These are phyloP conservation scores for Centruroides vittatus DNA, from an alignment of 1,140 invertebrate genomes.

Conservation along the genomic window DNA sequence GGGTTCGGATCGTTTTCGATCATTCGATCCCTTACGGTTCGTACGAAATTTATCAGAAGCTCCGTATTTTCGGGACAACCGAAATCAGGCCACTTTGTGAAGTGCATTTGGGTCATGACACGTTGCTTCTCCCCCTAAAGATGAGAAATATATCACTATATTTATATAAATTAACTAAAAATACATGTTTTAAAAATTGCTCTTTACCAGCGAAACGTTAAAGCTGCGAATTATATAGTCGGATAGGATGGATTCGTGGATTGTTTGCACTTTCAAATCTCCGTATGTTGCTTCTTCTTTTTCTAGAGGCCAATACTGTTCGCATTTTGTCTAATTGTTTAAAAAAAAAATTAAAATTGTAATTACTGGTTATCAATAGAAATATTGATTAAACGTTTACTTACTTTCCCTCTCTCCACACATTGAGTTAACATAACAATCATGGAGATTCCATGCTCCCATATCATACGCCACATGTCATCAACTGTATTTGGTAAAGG, in stretches of 20 bases:
- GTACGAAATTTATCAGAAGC: slow-evolving; percentile 27
- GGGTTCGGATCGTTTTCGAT: slow-evolving; percentile 21
- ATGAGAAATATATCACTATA: background rate
- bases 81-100: slow-evolving; percentile 31
- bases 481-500: slow-evolving; percentile 79
- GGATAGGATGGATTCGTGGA: slow-evolving; percentile 7
- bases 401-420: slow-evolving; percentile 12
- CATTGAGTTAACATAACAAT: slow-evolving; percentile 57
- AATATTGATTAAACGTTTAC: background rate
- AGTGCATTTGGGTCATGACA: slow-evolving; percentile 29
- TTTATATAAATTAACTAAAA: too few relatives aligned
- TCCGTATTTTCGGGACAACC: slow-evolving; percentile 28
- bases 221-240: slow-evolving; percentile 4
- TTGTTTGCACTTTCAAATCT: slow-evolving; percentile 2
- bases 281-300: background rate
- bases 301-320: slow-evolving; percentile 6
- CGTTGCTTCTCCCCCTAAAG: slow-evolving; percentile 22
- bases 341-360: background rate
- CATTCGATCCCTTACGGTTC: slow-evolving; percentile 23
- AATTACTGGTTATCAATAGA: background rate
- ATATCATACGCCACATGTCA: slow-evolving; percentile 95
- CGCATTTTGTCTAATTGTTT: slow-evolving; percentile 2
- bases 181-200: too few relatives aligned
- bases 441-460: slow-evolving; percentile 77
- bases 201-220: slow-evolving; percentile 5